Conservation (phyloP, 2,113 vertebrate genomes). For the Clarias macrocephalus region DNA sequence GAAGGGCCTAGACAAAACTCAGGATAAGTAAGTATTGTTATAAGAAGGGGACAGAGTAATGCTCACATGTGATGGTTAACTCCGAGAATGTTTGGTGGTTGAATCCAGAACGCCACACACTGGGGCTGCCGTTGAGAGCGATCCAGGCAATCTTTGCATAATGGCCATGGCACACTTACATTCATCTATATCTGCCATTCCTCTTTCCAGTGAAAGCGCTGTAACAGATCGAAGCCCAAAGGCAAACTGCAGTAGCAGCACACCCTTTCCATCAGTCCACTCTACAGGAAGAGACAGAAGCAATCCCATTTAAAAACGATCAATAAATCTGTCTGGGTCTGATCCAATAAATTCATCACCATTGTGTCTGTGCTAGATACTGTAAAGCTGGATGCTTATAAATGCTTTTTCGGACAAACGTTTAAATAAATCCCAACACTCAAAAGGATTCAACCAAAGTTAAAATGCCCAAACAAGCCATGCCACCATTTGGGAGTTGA, state of each 20-base stretch:
- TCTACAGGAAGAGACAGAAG: slow-evolving; percentile 3
- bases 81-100: slow-evolving; percentile 19
- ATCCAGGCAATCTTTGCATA: slow-evolving; percentile 34
- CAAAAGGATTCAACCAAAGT: not conserved
- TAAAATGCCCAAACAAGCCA: not conserved
- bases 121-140: slow-evolving; percentile 42
- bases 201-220: not conserved
- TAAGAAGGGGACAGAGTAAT: not conserved
- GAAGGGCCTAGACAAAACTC: not conserved
- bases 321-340: slow-evolving; percentile 30
- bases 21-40: not conserved
- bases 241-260: slow-evolving; percentile 35
- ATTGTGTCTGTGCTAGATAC: not conserved
- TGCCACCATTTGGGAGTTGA: not conserved
- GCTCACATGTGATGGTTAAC: slow-evolving; percentile 44
- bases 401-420: not conserved
- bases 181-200: not conserved
- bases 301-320: slow-evolving; percentile 18
- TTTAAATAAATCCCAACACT: not conserved
- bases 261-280: not conserved
- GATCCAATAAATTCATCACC: not conserved
- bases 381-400: not conserved
- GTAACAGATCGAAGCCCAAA: slow-evolving; percentile 40
- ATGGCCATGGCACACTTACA: not conserved
- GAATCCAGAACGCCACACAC: slow-evolving; percentile 28